Percentiles rank a stretch among this genome's conserved stretches.
phyloP scores from a whole-genome alignment of 2,113 vertebrate genomes.

The Bujurquina vittata region DNA sequence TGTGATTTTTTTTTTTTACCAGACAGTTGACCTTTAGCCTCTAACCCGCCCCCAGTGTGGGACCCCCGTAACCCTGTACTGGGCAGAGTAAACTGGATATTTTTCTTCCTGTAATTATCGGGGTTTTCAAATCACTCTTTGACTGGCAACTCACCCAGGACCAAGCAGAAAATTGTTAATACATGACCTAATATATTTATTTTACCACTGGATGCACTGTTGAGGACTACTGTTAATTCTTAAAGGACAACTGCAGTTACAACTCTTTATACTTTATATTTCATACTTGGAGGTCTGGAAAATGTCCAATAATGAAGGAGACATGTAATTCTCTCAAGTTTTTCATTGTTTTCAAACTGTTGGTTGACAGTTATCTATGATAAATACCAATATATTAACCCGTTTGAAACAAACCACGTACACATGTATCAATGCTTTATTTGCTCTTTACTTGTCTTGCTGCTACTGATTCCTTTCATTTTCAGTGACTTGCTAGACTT shows the following conservation, averaged over 20 bases:
- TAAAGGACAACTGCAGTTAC: background rate
- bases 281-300: background rate
- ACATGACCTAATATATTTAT: too few species aligned
- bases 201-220: too few species aligned
- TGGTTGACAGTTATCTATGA: background rate
- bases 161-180: too few species aligned
- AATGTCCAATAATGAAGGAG: background rate
- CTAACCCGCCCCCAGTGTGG: too few species aligned
- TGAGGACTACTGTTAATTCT: too few species aligned
- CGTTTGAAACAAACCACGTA: background rate
- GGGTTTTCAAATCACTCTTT: too few species aligned
- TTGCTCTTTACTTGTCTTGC: background rate
- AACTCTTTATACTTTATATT: background rate
- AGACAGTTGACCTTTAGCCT: too few species aligned
- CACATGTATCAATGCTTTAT: background rate
- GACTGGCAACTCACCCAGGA: too few species aligned
- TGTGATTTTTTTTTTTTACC: too few species aligned
- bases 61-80: too few species aligned
- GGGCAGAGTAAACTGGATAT: too few species aligned
- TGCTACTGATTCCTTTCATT: background rate
- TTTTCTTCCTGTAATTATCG: too few species aligned
- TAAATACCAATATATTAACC: background rate
- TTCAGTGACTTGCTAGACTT: fast-evolving
- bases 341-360: background rate
- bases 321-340: background rate